Evolutionary conservation across 2,888 invertebrate species (phyloP), one percentile per base, ranked within the genome.

Genomic region (Cosmia trapezina): DNA sequence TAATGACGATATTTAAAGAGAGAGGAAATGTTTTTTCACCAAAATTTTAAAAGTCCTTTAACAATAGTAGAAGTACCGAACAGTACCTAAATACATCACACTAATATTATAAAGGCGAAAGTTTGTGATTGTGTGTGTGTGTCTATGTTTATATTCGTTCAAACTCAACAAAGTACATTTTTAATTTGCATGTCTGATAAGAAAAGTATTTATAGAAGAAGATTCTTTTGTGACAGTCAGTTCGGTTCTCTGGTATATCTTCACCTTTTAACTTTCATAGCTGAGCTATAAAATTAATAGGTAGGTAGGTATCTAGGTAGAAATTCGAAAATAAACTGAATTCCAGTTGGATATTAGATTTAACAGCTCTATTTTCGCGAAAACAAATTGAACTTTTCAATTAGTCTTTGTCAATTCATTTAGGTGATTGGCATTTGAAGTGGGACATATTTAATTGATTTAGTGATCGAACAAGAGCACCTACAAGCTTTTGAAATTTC

Each of bases 381-480:
- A 28, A 69, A 60, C 37, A 76, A 33, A 45, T 57, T 51, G 57
- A 45, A 62, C 28, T 51, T 22, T 12, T 22, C 28, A 51, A 57
- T 56, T 45, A 51, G 47, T n/a, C 17, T 61, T 49, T 68, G 19
- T 12, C 69, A 68, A 68, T 76, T 68, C 49, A 61, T 57, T 76
- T 17, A 17, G 47, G 4, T 53, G 59, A 59, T 59, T 57, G 62
- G 53, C 33, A 76, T 41, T 59, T 57, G 47, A 76, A 76, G 41
- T 70, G 45, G 41, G 22, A 68, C 33, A 57, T 57, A 17, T 57
- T 77, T 60, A 51, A 71, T 77, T 56, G 54, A 37, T 54, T 71
- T 54, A 37, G 54, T 49, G 53, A 45, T 51, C 17, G n/a, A 63
- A 64, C 33, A 51, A 8, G 7, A 53, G 11, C 37, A 53, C n/a